Evolutionary conservation across 1,140 invertebrate genomes (phyloP), one percentile per base, ranked within the genome.

Genomic region (Eciton burchellii): DNA sequence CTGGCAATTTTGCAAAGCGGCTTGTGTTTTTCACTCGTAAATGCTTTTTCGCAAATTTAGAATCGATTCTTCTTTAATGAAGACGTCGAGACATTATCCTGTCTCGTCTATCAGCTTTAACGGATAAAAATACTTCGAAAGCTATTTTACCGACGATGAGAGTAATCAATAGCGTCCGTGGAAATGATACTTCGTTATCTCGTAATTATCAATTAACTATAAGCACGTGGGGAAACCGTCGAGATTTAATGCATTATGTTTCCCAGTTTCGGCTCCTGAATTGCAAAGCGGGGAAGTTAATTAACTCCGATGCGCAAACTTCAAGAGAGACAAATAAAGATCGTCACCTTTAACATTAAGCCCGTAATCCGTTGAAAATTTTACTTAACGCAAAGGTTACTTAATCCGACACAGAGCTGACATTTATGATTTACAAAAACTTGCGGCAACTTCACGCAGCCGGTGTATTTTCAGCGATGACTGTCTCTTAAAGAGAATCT

Each of bases 331-430:
- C 45, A 41, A 52, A 63, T 76, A 65, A 72, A 72, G 35, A 65
- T 52, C 49, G 21, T 76, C 73, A 76, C 73, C 73, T 76, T 76
- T 76, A 76, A 76, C 73, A 76, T 76, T 76, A 76, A 65, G 26
- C 16, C 1, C 16, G 43, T 73, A 73, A 76, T 65, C 47, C 16
- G 45, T n/a, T 63, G 29, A 52, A 60, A 73, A 52, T 65, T 65
- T 63, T 21, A 35, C 19, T 14, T 24, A 52, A 76, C 59, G 9
- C 16, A 26, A 63, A 76, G 59, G n/a, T 49, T 74, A 74, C 26
- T 63, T 52, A 76, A 76, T 63, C 29, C 24, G 59, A 76, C 24
- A 43, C 26, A 65, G 8, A 21, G 14, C 6, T 59, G 54, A 59
- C 45, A 76, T 65, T 65, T 76, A 26, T 76, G 35, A 41, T 35